These are phyloP conservation scores for Plagodis pulveraria DNA, from an alignment of 2,888 invertebrate species.

Conservation along the genomic window DNA sequence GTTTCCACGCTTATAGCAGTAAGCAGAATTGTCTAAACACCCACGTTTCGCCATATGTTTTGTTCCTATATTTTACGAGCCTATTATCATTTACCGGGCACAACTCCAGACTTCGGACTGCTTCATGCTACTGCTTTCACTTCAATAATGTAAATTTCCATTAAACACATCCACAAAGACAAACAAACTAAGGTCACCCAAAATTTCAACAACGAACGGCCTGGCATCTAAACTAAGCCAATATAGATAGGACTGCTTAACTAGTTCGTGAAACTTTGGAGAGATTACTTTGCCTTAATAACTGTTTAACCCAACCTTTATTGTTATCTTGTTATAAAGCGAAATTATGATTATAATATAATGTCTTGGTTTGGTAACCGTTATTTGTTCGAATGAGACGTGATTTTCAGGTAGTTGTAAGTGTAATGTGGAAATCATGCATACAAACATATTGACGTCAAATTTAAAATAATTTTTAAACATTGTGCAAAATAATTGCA, in stretches of 20 bases:
- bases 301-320: constrained; percentile 23
- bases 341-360: constrained; percentile 6
- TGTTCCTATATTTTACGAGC: no score
- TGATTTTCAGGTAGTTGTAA: no score
- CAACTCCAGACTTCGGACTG: no score
- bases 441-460: no score
- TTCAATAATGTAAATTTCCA: background rate
- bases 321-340: constrained; percentile 14
- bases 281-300: constrained; percentile 29
- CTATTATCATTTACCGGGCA: no score
- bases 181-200: constrained; percentile 14
- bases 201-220: constrained; percentile 13
- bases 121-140: no score
- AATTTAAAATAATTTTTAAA: no score
- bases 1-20: no score
- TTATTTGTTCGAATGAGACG: background rate
- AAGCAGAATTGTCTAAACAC: no score
- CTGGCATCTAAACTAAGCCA: constrained; percentile 31
- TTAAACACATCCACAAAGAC: constrained; percentile 6
- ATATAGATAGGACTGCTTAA: constrained; percentile 38
- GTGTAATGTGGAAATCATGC: no score
- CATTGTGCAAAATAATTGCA: no score
- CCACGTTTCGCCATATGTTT: no score
- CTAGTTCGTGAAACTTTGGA: constrained; percentile 34
- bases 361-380: background rate